These are phyloP conservation scores for Galleria mellonella DNA, from an alignment of 1,140 invertebrate genomes.

Conservation along the genomic window DNA sequence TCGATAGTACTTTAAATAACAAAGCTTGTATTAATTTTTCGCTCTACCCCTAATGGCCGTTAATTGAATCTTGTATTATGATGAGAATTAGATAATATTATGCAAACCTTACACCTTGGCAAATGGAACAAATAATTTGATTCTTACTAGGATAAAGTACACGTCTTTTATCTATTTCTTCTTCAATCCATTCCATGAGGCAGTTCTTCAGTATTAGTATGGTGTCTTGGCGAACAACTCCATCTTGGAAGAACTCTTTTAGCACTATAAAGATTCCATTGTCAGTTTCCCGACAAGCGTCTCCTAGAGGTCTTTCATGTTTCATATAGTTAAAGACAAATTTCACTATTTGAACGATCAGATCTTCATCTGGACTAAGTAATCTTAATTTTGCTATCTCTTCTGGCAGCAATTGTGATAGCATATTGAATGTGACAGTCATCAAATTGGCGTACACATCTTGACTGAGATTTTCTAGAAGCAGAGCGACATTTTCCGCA, in stretches of 20 bases:
- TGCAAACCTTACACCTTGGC: constrained; percentile 43
- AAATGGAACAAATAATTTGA: constrained; percentile 35
- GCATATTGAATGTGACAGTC: constrained; percentile 49
- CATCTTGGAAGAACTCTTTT: constrained; percentile 64
- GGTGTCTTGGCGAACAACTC: constrained; percentile 40
- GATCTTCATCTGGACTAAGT: constrained; percentile 52
- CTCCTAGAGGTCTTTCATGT: constrained; percentile 48
- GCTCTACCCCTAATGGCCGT: no score
- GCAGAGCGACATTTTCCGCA: constrained; percentile 38
- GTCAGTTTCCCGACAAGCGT: constrained; percentile 31
- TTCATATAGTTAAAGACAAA: constrained; percentile 63
- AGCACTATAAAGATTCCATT: constrained; percentile 48
- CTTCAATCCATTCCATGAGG: constrained; percentile 34
- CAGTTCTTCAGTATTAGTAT: constrained; percentile 44
- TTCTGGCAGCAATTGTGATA: constrained; percentile 41
- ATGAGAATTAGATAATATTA: constrained; percentile 7
- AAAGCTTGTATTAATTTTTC: no score
- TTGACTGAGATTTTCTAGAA: constrained; percentile 52
- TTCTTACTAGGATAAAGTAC: constrained; percentile 36
- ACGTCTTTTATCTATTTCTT: constrained; percentile 27
- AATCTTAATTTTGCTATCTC: constrained; percentile 47
- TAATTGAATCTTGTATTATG: no score
- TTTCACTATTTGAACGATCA: constrained; percentile 51
- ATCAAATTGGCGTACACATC: constrained; percentile 51
- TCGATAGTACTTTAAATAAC: no score